Conservation (phyloP, 2,888 invertebrate species). For the Mayetiola destructor region DNA sequence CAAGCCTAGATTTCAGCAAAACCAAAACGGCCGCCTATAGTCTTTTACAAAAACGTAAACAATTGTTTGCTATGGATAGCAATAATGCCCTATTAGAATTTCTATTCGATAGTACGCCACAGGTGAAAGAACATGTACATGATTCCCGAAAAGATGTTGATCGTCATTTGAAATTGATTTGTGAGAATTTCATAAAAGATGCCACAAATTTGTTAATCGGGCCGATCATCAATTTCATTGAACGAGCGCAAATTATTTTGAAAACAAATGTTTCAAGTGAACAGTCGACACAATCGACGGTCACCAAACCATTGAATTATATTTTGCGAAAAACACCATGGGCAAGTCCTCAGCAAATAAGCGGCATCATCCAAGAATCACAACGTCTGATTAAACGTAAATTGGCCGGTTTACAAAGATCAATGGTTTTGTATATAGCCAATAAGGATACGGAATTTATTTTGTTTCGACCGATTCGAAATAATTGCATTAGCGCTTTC, state of each 20-base stretch:
- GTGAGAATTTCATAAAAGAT: conserved; percentile 75
- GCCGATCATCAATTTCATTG: conserved; percentile 56
- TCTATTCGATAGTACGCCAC: conserved; percentile 80
- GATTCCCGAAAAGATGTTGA: conserved; percentile 96
- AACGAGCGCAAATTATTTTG: conserved; percentile 44
- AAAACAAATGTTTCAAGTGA: not conserved
- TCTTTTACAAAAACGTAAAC: conserved; percentile 58
- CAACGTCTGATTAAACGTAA: conserved; percentile 65
- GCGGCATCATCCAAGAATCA: conserved; percentile 57
- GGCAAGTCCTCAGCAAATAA: conserved; percentile 57
- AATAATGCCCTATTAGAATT: conserved; percentile 91
- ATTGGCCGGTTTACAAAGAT: conserved; percentile 65
- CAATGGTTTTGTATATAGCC: conserved; percentile 89
- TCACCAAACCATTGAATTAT: conserved; percentile 25
- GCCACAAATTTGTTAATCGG: conserved; percentile 60
- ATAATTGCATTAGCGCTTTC: conserved; percentile 79
- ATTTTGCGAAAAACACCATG: conserved; percentile 41
- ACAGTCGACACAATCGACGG: not conserved
- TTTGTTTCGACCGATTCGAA: conserved; percentile 82
- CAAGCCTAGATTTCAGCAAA: conserved; percentile 83
- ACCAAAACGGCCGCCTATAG: conserved; percentile 74
- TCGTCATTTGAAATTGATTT: conserved; percentile 72
- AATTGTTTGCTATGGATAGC: conserved; percentile 71
- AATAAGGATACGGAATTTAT: conserved; percentile 96
- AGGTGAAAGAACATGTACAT: conserved; percentile 78